A percentile compares a stretch with the other conserved stretches of the same genome.
Evolutionary conservation across 2,888 invertebrate genomes (phyloP).

Genomic region (Drosophila mettleri): DNA sequence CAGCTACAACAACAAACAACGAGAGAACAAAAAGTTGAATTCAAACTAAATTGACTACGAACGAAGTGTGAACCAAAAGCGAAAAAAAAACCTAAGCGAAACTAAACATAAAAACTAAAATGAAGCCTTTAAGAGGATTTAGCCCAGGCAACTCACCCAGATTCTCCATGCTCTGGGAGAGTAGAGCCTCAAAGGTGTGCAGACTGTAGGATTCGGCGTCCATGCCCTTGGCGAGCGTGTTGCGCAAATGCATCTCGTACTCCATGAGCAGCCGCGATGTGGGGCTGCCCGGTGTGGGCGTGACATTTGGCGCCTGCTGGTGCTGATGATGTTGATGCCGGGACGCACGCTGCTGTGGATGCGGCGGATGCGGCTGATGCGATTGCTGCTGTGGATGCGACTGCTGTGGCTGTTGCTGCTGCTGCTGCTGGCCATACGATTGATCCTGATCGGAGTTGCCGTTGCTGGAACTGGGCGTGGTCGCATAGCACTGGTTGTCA

Average conservation of each 20-base stretch:
- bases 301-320: constrained; percentile 88
- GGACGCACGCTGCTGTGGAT: constrained; percentile 68
- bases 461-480: constrained; percentile 96
- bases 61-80: constrained; percentile 21
- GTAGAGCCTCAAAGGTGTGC: constrained; percentile 96
- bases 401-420: constrained; percentile 88
- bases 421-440: constrained; percentile 88
- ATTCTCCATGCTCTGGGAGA: constrained; percentile 98
- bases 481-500: constrained; percentile 97
- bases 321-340: constrained; percentile 88
- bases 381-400: constrained; percentile 84
- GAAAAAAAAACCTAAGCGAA: constrained; percentile 26
- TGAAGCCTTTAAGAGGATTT: neutral
- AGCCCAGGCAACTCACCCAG: constrained; percentile 87
- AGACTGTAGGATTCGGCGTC: constrained; percentile 97
- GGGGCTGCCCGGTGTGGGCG: constrained; percentile 92
- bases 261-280: constrained; percentile 94
- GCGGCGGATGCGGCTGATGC: constrained; percentile 71
- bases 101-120: constrained; percentile 30
- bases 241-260: constrained; percentile 97
- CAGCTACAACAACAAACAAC: constrained; percentile 69
- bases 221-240: constrained; percentile 97
- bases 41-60: constrained; percentile 40
- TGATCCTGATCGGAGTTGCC: constrained; percentile 95
- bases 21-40: constrained; percentile 38